Base-by-base conservation (phyloP, 2,797 vertebrate genomes). In the Amphiprion clarkii region DNA sequence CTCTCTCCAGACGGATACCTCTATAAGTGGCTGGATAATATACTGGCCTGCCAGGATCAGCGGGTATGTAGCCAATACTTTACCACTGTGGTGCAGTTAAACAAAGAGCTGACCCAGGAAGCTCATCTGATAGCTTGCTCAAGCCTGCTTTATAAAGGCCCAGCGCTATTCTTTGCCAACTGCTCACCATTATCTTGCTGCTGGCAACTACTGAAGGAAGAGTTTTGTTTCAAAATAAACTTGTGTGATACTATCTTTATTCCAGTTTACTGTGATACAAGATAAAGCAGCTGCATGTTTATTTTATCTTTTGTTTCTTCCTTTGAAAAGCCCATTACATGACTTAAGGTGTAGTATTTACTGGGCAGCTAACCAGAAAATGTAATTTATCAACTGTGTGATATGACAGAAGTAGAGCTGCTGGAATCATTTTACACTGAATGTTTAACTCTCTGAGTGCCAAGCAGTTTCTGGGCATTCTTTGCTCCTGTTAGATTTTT, bases 1-100 rank as follows among this genome's bases (percentile, higher is more conserved):
- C 96, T 99, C 70, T 99, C 98, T 74, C 96, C 97, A 19, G 98
- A 99, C 1, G 98, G 98, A 21, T 99, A 99, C 94, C 97, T 99
- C 48, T 99, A 99, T 87, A 99, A 99, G 91, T 99, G 98, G 98
- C 96, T 99, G 66, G 98, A 99, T 94, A 99, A 99, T 81, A 99
- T 99, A 89, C 90, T 99, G 46, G 98, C 97, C 88, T 99, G 98
- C 89, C 98, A 99, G 89, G 98, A 99, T 92, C 94, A 97, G 89
- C 94, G 97, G 81, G 98, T 99, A 94, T 69, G 92, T 91, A 67
- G 65, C 77, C 71, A 86, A 58, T 58, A 51, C 71, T 89, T 86
- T 52, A 82, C 71, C 81, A 77, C 67, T 6, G 31, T 19, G 25
- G 46, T 78, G 81, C 76, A 78, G 87, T 86, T 71, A 79, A 87